Conservation (phyloP, 37 sponge, comb jelly and placozoan genomes). For the Halisarca cf. caerulea region DNA sequence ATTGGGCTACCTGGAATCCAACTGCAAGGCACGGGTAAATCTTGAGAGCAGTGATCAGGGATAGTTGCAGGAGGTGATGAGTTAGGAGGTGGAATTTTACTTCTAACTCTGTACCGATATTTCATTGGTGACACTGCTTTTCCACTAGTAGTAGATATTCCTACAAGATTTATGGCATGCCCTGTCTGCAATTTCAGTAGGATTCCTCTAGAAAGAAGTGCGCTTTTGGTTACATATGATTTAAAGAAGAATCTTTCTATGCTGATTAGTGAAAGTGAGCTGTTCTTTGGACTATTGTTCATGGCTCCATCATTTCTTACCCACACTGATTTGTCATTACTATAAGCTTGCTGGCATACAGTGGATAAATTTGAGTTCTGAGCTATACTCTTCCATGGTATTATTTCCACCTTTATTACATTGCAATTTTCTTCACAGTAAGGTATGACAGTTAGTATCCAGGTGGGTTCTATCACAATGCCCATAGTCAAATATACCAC, state of each 20-base stretch:
- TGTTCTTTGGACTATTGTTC: background rate
- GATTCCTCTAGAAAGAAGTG: background rate
- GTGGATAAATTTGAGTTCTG: no score
- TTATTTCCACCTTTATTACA: no score
- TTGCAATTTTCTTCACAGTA: no score
- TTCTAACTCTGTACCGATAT: background rate
- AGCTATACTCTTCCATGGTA: no score
- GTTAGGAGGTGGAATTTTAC: background rate
- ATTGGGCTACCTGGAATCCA: conserved; percentile 26
- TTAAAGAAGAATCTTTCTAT: background rate
- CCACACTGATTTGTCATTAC: background rate
- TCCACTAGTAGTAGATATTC: background rate
- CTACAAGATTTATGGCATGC: background rate
- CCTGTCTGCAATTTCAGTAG: background rate
- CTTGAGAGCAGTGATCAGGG: conserved; percentile 1
- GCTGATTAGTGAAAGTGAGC: background rate
- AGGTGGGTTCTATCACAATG: background rate
- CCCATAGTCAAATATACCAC: background rate
- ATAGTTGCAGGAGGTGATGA: no score
- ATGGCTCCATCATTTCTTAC: background rate
- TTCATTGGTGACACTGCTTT: background rate
- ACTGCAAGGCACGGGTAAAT: background rate
- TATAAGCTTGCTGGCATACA: no score
- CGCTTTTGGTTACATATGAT: background rate
- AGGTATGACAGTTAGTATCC: background rate